Conservation (phyloP, 2,113 vertebrate species). For the Peucedramus taeniatus region DNA sequence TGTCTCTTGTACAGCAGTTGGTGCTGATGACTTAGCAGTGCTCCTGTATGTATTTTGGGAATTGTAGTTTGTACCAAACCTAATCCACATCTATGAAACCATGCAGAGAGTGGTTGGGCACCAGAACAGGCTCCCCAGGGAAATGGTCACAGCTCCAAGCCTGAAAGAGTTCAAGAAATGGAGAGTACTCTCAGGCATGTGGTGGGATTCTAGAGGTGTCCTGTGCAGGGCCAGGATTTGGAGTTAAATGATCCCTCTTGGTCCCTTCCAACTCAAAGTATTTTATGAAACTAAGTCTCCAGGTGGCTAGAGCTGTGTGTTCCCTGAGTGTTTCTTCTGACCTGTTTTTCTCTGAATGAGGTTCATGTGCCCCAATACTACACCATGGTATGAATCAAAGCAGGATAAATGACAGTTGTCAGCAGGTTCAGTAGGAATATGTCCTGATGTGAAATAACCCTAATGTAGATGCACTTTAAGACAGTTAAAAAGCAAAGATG, state of each 20-base stretch:
- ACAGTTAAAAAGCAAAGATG: neutral
- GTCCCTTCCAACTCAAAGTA: neutral
- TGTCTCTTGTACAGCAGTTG: neutral
- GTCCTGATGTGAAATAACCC: neutral
- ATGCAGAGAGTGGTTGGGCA: neutral
- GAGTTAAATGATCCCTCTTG: neutral
- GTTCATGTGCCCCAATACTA: neutral
- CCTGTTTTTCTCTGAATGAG: neutral
- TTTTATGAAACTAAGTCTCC: neutral
- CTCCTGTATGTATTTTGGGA: neutral
- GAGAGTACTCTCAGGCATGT: neutral
- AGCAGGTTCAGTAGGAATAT: neutral
- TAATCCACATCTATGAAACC: neutral
- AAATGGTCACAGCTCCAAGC: neutral
- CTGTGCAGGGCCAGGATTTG: neutral
- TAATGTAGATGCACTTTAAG: neutral
- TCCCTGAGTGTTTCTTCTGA: neutral
- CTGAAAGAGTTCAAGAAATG: neutral
- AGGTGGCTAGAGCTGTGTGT: neutral
- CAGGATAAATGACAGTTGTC: fast-evolving
- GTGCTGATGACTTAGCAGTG: neutral
- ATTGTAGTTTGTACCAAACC: neutral
- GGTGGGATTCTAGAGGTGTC: neutral
- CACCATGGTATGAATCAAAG: neutral
- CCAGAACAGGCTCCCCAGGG: neutral